phyloP scores from a whole-genome alignment of 2,888 invertebrate species.

The Clepsis dumicolana region DNA sequence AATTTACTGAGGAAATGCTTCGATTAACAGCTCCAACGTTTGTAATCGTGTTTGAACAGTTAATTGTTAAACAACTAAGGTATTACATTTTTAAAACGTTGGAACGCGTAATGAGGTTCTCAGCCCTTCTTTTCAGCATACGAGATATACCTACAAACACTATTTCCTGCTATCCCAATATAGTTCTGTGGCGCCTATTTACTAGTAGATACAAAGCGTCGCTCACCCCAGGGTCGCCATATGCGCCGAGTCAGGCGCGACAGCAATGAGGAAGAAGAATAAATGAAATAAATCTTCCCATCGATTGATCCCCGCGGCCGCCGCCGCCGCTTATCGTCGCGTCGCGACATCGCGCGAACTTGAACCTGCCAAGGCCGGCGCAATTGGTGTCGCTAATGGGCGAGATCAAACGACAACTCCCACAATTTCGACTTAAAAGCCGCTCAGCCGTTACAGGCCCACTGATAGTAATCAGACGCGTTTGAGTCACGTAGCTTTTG shows the following conservation, averaged over 20 bases:
- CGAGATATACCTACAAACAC: too few species aligned
- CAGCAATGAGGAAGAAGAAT: conserved; percentile 31
- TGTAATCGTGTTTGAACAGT: too few species aligned
- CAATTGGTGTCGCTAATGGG: conserved; percentile 25
- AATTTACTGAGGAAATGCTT: too few species aligned
- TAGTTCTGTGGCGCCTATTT: not conserved
- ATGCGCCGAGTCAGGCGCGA: conserved; percentile 2
- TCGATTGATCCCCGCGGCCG: conserved; percentile 20
- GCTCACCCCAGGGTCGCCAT: not conserved
- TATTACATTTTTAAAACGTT: too few species aligned
- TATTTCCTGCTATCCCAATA: too few species aligned
- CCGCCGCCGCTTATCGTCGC: conserved; percentile 11
- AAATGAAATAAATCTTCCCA: conserved; percentile 25
- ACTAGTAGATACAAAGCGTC: not conserved
- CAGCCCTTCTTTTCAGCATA: too few species aligned
- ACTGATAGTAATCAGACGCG: conserved; percentile 10
- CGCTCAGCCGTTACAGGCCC: conserved; percentile 7
- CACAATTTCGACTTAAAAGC: conserved; percentile 4
- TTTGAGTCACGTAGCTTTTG: conserved; percentile 39
- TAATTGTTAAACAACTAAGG: too few species aligned
- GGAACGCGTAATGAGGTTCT: too few species aligned
- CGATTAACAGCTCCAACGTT: too few species aligned
- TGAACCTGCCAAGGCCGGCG: conserved; percentile 34
- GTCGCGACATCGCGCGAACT: conserved; percentile 17
- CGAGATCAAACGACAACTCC: conserved; percentile 5